phyloP scores from a whole-genome alignment of 2,113 vertebrate genomes.

The Callipepla californica region DNA sequence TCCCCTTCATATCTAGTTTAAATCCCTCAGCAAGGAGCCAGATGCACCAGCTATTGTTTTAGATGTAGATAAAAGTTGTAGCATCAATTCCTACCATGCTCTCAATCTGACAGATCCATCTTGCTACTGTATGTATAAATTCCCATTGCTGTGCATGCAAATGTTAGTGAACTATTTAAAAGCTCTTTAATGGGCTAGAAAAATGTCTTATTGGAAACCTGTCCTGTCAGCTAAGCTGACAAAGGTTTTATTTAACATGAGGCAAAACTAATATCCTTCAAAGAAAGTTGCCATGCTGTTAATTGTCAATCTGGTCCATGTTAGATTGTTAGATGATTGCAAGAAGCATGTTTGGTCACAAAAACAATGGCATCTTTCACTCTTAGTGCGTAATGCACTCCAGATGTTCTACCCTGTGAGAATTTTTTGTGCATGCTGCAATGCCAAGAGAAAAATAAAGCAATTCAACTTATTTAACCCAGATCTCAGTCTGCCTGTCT shows the following conservation, averaged over 20 bases:
- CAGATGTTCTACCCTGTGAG: slow-evolving; percentile 68
- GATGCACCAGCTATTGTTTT: slow-evolving; percentile 21
- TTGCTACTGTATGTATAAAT: neutral
- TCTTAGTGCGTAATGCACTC: slow-evolving; percentile 46
- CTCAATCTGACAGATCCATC: slow-evolving; percentile 2
- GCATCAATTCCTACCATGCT: neutral
- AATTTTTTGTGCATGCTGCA: slow-evolving; percentile 50
- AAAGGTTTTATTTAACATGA: slow-evolving; percentile 42
- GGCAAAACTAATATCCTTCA: slow-evolving; percentile 40
- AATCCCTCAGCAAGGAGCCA: neutral
- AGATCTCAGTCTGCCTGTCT: slow-evolving; percentile 73
- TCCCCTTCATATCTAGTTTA: too few relatives aligned
- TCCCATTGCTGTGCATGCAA: neutral
- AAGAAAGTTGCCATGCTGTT: slow-evolving; percentile 33
- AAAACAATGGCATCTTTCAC: slow-evolving; percentile 66
- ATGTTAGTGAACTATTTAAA: neutral
- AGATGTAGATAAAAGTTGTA: neutral
- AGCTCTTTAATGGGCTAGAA: neutral
- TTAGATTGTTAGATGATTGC: slow-evolving; percentile 63
- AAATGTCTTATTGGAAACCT: slow-evolving; percentile 18
- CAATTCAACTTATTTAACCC: slow-evolving; percentile 71
- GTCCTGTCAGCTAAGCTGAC: slow-evolving; percentile 25
- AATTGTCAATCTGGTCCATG: slow-evolving; percentile 68
- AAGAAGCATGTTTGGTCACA: slow-evolving; percentile 56
- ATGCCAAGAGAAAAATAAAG: slow-evolving; percentile 64